Evolutionary conservation across 2,888 invertebrate genomes (phyloP).

Genomic region (Ernsta delagoae): DNA sequence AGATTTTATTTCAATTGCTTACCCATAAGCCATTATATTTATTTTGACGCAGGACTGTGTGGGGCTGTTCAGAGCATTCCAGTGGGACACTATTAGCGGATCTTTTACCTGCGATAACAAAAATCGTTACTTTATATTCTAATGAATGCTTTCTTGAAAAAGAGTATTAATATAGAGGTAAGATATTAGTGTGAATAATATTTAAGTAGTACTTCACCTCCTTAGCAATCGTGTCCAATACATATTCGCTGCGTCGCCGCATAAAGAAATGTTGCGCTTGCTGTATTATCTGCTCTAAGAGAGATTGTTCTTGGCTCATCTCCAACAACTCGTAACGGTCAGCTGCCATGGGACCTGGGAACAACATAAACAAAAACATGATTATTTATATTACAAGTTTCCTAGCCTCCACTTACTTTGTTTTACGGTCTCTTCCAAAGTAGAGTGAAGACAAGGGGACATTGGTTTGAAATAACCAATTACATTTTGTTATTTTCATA

Average conservation of each 20-base stretch:
- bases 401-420: too few relatives aligned
- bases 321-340: conserved; percentile 94
- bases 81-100: conserved; percentile 97
- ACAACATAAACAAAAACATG: background rate
- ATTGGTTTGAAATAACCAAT: too few relatives aligned
- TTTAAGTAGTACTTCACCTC: conserved; percentile 74
- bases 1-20: conserved; percentile 48
- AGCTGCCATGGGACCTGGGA: conserved; percentile 92
- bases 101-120: conserved; percentile 88
- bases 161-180: too few relatives aligned
- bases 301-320: conserved; percentile 95
- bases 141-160: too few relatives aligned
- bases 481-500: too few relatives aligned
- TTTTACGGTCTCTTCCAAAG: too few relatives aligned
- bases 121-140: too few relatives aligned
- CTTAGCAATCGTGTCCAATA: conserved; percentile 95
- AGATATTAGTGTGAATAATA: too few relatives aligned
- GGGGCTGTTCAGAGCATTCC: conserved; percentile 97
- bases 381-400: too few relatives aligned
- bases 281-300: conserved; percentile 97
- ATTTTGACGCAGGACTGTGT: conserved; percentile 98
- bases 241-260: conserved; percentile 95
- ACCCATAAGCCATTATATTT: conserved; percentile 95
- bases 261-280: conserved; percentile 98
- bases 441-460: too few relatives aligned